A percentile compares a stretch with the other conserved stretches of the same genome.
Evolutionary conservation across 2,113 vertebrate species (phyloP).

Genomic region (Hemiscyllium ocellatum): DNA sequence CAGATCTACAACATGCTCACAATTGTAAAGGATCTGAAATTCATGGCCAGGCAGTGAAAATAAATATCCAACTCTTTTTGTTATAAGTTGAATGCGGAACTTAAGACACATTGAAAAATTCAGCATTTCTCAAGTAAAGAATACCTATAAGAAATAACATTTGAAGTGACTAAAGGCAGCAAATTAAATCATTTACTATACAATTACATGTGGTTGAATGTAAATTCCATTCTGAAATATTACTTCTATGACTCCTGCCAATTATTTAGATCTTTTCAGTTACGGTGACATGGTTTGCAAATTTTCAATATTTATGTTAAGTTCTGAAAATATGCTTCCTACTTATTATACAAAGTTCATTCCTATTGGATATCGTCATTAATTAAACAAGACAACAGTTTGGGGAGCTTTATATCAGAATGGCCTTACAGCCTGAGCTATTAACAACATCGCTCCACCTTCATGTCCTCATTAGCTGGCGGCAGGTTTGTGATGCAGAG

Average conservation of each 20-base stretch:
- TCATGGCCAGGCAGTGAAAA: neutral
- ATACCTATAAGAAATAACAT: neutral
- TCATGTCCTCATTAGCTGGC: neutral
- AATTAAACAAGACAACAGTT: neutral
- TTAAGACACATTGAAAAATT: neutral
- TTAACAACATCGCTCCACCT: no score
- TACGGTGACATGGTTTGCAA: neutral
- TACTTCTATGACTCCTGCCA: neutral
- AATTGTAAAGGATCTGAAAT: neutral
- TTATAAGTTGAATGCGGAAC: neutral
- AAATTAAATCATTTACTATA: neutral
- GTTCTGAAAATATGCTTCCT: neutral
- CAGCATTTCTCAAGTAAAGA: neutral
- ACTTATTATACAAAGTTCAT: neutral
- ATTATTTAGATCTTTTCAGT: neutral
- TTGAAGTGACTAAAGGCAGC: neutral
- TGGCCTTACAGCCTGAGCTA: neutral
- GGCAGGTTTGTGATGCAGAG: no score
- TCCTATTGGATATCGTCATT: neutral
- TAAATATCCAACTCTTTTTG: neutral
- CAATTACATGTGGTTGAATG: neutral
- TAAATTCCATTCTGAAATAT: neutral
- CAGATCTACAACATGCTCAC: neutral
- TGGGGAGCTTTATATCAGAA: neutral
- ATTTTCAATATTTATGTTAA: neutral